Conservation (phyloP, 1,140 invertebrate species). For the Metaphire vulgaris region DNA sequence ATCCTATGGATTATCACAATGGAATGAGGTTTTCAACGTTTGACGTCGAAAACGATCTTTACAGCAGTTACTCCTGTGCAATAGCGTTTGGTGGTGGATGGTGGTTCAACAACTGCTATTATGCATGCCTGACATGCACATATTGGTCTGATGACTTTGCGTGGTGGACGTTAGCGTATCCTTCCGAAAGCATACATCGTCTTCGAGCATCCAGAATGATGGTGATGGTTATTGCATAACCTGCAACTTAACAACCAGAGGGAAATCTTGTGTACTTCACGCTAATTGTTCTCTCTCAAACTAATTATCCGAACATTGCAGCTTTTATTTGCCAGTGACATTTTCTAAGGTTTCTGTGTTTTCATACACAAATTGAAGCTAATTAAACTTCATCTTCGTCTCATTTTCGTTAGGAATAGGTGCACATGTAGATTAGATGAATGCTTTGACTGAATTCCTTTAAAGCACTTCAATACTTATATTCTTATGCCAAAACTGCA, state of each 20-base stretch:
- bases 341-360: no score
- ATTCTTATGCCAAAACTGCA: no score
- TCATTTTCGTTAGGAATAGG: no score
- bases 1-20: background rate
- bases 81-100: background rate
- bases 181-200: background rate
- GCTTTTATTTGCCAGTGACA: no score
- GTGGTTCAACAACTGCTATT: background rate
- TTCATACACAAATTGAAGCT: no score
- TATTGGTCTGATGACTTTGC: background rate
- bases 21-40: background rate
- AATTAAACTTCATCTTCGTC: no score
- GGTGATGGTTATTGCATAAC: background rate
- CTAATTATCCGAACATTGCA: no score
- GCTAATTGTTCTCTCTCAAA: no score
- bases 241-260: background rate
- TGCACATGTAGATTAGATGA: no score
- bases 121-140: background rate
- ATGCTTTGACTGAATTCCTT: no score
- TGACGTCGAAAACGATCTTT: background rate
- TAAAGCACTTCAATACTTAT: no score
- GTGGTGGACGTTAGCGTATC: background rate
- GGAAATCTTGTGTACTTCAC: background rate
- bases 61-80: background rate
- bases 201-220: background rate